Conservation (phyloP, 2,113 vertebrate species). For the Cyanoliseus patagonus region DNA sequence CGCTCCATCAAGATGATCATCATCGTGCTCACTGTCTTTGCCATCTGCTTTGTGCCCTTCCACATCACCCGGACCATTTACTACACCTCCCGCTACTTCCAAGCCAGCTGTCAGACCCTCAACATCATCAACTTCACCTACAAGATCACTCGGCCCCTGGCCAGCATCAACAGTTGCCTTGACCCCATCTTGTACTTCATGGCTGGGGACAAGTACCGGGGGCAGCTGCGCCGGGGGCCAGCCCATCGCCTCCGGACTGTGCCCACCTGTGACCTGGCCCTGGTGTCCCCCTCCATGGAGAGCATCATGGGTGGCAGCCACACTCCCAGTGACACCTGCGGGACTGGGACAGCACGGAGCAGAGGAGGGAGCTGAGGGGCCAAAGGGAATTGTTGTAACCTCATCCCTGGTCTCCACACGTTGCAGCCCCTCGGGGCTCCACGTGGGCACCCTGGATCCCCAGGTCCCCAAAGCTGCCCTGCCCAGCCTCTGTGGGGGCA, state of each 20-base stretch:
- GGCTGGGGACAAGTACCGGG: conserved; percentile 85
- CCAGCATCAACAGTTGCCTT: conserved; percentile 92
- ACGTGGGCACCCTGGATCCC: not conserved
- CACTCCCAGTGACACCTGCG: accelerated
- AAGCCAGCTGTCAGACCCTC: conserved; percentile 79
- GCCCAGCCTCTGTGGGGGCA: not conserved
- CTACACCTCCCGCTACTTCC: conserved; percentile 82
- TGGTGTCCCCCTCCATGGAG: not conserved
- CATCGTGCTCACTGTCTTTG: conserved; percentile 85
- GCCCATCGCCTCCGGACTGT: not conserved
- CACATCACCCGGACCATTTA: conserved; percentile 91
- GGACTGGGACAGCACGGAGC: accelerated
- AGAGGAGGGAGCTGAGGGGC: not conserved
- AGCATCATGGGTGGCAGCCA: accelerated
- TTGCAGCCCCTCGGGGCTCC: not conserved
- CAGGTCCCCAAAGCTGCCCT: not conserved
- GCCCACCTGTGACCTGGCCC: not conserved
- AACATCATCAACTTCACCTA: conserved; percentile 90
- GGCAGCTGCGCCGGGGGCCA: conserved; percentile 67
- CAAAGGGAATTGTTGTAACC: not conserved
- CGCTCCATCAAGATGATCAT: conserved; percentile 88
- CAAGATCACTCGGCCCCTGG: conserved; percentile 91
- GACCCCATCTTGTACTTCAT: conserved; percentile 93
- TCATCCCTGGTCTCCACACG: not conserved
- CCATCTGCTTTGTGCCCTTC: conserved; percentile 91